Base-by-base conservation (phyloP, 2,888 invertebrate species). In the Cheilosia vulpina region DNA sequence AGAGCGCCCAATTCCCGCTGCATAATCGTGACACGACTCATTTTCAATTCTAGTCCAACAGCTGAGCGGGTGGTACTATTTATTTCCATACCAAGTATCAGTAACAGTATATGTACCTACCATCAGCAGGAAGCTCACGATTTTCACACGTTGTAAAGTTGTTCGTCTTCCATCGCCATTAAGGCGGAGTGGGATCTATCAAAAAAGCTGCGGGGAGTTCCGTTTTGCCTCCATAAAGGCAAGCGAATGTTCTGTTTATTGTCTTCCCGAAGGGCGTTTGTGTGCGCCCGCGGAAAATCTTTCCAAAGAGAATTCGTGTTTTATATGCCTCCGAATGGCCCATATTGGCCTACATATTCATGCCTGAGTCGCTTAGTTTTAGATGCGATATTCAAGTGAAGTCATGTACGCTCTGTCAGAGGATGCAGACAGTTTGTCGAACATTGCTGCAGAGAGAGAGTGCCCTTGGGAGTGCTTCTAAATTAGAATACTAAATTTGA, bases 131-230 rank as follows among this genome's bases (percentile, higher is more conserved):
- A 84, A 84, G 79, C 79, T 84, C 83, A 84, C 79, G 83, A 79
- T 84, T 84, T 79, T 84, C 83, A 84, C 83, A 84, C 83, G 63
- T 79, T 66, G 68, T 84, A 84, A 84, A 84, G 83, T 69, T 79
- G 52, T 84, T 69, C 58, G 65, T 69, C 27, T 62, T 50, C 52
- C 21, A 62, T 58, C 17, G 62, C 43, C 75, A 62, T 78, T 62
- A 78, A 34, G 68, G 47, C 34, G 72, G 57, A 27, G 45, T 73
- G 63, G 43, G 50, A 66, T 57, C 15, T 57, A 63, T 65, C 55
- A 19, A 55, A 45, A 38, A 57, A 65, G 63, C 52, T 17, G 34
- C 66, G 34, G 47, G 57, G 53, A 55, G 50, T 68, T 78, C 78
- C 72, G 41, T 55, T 60, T 55, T 60, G 21, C 7, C 68, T 53